Percentiles rank a stretch among this genome's conserved stretches.
phyloP scores from a whole-genome alignment of 30 jellyfish, hydroid and myxozoan genomes.

The Nemopilema nomurai region DNA sequence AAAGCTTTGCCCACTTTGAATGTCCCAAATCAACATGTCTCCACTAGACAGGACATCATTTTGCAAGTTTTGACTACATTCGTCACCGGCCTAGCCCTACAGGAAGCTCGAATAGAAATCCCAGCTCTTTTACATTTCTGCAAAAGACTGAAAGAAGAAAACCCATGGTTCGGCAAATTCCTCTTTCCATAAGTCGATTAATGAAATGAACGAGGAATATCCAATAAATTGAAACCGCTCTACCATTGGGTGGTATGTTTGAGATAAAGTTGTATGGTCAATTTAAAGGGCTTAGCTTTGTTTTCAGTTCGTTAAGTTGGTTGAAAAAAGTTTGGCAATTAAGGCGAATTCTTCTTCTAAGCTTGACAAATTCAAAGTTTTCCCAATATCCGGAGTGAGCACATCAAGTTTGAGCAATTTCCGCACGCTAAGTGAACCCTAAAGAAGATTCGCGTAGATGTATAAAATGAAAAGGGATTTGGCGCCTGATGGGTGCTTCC shows the following conservation, averaged over 20 bases:
- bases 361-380: background rate
- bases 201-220: background rate
- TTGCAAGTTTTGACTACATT: background rate
- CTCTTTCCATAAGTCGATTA: background rate
- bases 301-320: background rate
- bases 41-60: background rate
- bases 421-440: conserved; percentile 7
- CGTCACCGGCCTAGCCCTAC: too few relatives aligned
- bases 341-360: background rate
- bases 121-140: too few relatives aligned
- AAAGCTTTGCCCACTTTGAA: background rate
- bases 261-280: background rate
- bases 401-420: conserved; percentile 20
- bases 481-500: conserved; percentile 16
- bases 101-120: too few relatives aligned
- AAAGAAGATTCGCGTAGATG: background rate
- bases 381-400: conserved; percentile 36
- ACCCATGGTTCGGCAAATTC: background rate
- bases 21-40: background rate
- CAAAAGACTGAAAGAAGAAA: background rate
- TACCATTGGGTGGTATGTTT: conserved; percentile 29
- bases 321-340: background rate
- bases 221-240: background rate
- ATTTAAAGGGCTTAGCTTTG: conserved; percentile 13
- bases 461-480: conserved; percentile 7